These are phyloP conservation scores for Polymixis flavicincta DNA, from an alignment of 2,888 invertebrate species.

Conservation along the genomic window DNA sequence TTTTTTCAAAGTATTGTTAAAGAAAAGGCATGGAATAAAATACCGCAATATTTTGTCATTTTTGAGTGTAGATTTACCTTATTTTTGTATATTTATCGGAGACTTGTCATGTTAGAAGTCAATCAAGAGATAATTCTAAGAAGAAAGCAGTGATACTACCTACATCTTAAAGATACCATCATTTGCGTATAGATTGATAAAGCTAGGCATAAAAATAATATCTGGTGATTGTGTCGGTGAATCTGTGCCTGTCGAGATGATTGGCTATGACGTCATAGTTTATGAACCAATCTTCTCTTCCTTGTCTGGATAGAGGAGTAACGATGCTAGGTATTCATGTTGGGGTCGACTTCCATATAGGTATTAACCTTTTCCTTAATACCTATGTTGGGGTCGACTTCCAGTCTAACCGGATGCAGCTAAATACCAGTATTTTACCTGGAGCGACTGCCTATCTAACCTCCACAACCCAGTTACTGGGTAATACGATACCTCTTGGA, in stretches of 20 bases:
- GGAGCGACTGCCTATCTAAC: too few relatives aligned
- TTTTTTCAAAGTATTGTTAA: background rate
- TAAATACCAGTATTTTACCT: too few relatives aligned
- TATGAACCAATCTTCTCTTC: background rate
- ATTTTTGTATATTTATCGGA: slow-evolving; percentile 22
- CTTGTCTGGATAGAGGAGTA: background rate
- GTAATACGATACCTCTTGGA: too few relatives aligned
- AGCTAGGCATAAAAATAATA: background rate
- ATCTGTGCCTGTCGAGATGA: background rate
- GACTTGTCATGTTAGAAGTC: slow-evolving; percentile 41
- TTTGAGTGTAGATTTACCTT: background rate
- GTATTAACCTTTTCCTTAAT: too few relatives aligned
- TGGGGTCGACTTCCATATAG: too few relatives aligned
- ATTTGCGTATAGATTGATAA: slow-evolving; percentile 13
- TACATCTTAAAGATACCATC: slow-evolving; percentile 6
- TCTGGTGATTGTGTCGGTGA: background rate
- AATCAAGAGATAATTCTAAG: slow-evolving; percentile 34
- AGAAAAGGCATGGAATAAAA: background rate
- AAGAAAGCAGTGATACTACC: slow-evolving; percentile 19
- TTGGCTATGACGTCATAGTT: background rate
- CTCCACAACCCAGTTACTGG: too few relatives aligned
- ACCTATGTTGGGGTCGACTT: too few relatives aligned
- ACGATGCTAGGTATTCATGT: too few relatives aligned
- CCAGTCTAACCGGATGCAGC: too few relatives aligned
- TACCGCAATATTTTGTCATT: background rate